Base-by-base conservation (phyloP, 1,140 invertebrate species). In the Calycopis cecrops region DNA sequence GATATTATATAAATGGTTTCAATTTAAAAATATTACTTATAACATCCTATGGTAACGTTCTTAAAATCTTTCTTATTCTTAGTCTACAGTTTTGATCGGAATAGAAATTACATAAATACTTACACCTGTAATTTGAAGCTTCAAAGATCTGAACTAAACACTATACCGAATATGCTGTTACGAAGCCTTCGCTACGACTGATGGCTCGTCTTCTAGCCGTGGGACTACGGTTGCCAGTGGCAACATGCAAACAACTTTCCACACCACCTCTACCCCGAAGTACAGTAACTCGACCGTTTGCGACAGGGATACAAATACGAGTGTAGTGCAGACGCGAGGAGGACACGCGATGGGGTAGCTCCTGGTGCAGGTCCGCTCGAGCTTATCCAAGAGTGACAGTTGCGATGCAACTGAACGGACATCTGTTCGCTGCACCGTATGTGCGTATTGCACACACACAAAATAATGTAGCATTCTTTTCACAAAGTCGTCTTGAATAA, bases 241-340 rank as follows among this genome's bases (percentile, higher is more conserved):
- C 83, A 81, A 86, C 80, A 72, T 69, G 65, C 71, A 79, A 84
- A 85, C 79, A 83, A 78, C 79, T 76, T 75, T 76, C 57, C 66
- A 76, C 68, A 72, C 69, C 70, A 80, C 68, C 66, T 72, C 62
- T 64, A 75, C 72, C 69, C 70, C 63, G 64, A 55, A 14, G 40
- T 44, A 44, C 40, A 44, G 60, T 67, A 62, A 53, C 60, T 50
- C 67, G 66, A 69, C 60, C 58, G 52, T 65, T 48, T 63, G 60
- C 48, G 69, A 81, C 51, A 75, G 69, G 71, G 76, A 83, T 59
- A 62, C 62, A 69, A 59, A 76, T 71, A 69, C 51, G 48, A 6
- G 28, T 44, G 44, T 11, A 53, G 16, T 17, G 8, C 3, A 34
- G 52, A 28, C 44, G 18, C 49, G 65, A 58, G 52, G 59, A 70